These are phyloP conservation scores for Lucifuga dentata DNA, from an alignment of 2,113 vertebrate species.

Conservation along the genomic window DNA sequence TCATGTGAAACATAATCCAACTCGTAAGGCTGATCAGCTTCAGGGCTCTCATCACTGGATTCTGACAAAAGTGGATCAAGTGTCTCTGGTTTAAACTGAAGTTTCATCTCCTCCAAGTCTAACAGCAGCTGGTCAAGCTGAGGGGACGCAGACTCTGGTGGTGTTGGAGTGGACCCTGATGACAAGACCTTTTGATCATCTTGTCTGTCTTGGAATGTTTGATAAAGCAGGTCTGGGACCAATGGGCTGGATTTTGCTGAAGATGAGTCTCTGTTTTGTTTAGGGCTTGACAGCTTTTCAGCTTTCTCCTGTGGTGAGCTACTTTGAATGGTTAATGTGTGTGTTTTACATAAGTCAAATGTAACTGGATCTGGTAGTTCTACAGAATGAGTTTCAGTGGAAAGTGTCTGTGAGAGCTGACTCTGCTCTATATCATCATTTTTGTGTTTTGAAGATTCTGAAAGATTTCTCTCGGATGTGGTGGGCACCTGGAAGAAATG, in stretches of 20 bases:
- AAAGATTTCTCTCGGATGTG: conserved; percentile 62
- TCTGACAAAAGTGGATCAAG: conserved; percentile 20
- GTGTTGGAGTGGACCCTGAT: conserved; percentile 31
- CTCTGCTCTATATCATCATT: conserved; percentile 39
- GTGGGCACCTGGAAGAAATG: conserved; percentile 77
- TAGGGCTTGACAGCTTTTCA: conserved; percentile 1
- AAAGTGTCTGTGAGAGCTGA: conserved; percentile 24
- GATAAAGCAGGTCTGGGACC: conserved; percentile 38
- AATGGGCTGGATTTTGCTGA: conserved; percentile 18
- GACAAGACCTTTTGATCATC: conserved; percentile 36
- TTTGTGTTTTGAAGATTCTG: conserved; percentile 59
- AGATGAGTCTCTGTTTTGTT: conserved; percentile 27
- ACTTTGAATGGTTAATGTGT: conserved; percentile 16
- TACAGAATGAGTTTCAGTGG: conserved; percentile 32
- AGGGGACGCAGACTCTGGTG: conserved; percentile 49
- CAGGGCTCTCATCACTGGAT: conserved; percentile 30
- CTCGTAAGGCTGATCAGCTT: conserved; percentile 18
- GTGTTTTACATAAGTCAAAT: conserved; percentile 46
- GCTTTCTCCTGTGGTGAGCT: conserved; percentile 20
- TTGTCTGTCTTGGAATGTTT: conserved; percentile 34
- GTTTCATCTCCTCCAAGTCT: conserved; percentile 64
- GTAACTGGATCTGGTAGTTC: conserved; percentile 25
- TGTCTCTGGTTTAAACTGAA: conserved; percentile 45
- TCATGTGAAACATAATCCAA: conserved; percentile 46
- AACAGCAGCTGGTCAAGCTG: conserved; percentile 63